Evolutionary conservation across 2,797 vertebrate genomes (phyloP), one percentile per base, ranked within the genome.

Genomic region (Myiotriccus ornatus): DNA sequence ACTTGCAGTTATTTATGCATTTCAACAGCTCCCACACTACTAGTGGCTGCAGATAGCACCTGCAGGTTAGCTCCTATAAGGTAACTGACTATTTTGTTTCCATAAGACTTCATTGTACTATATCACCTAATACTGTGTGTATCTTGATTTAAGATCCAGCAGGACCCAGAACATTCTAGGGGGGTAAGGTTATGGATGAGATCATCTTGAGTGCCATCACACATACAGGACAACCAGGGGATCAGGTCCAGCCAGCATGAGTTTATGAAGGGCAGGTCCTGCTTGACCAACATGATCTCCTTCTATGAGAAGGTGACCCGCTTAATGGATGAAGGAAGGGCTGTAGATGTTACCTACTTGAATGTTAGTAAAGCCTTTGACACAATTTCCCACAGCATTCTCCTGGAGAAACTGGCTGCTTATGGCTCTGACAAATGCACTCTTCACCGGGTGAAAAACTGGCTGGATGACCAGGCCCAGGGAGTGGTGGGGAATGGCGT

Each of bases 401-500:
- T 75, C 23, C 62, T n/a, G 39, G 30, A 28, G 17, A 64, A 76
- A 37, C 12, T 32, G 39, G 12, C 34, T 47, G 32, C 34, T 65
- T 7, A 4, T n/a, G 16, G 5, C 34, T 43, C 63, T 10, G 43
- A 63, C 15, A 46, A 34, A 7, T 43, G 4, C 14, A 37, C 14
- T 53, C 34, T 43, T 18, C 18, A 28, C 46, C 30, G 8, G 7
- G 34, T 64, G 21, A 64, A 53, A 80, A 25, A 16, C 32, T 16
- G 32, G 3, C 52, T 65, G 64, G 23, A 53, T 27, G 23, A 21
- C 12, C 46, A 9, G 32, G 46, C 27, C 10, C 46, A 76, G 41
- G 41, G 56, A 43, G 30, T 7, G 0, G 0, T 10, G 17, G 55
- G 39, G 18, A 65, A 35, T 13, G 21, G 16, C 81, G 21, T 35